A percentile compares a stretch with the other conserved stretches of the same genome.
Conservation (phyloP, 2,113 vertebrate species). For the Zingel zingel region DNA sequence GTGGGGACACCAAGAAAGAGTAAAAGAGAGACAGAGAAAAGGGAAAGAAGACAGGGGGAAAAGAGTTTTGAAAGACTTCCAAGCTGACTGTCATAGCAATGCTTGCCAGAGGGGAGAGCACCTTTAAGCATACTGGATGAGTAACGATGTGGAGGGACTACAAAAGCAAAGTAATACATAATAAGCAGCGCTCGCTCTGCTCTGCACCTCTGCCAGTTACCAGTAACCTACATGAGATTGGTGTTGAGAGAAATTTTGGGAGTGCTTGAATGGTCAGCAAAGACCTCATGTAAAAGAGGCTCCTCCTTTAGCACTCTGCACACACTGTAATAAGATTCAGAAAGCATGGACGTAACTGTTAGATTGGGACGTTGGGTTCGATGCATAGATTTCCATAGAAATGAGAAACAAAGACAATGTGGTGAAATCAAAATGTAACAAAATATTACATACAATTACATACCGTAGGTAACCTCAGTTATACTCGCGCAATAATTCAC, state of each 20-base stretch:
- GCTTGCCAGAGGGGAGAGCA: constrained; percentile 82
- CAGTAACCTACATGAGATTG: constrained; percentile 65
- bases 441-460: constrained; percentile 19
- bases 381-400: constrained; percentile 56
- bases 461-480: background rate
- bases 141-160: constrained; percentile 77
- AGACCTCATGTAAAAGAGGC: constrained; percentile 20
- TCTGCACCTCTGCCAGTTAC: constrained; percentile 63
- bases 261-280: constrained; percentile 56
- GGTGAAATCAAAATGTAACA: constrained; percentile 32
- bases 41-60: constrained; percentile 44
- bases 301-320: constrained; percentile 13
- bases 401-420: constrained; percentile 31
- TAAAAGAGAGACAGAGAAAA: constrained; percentile 54
- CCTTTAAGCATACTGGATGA: constrained; percentile 82
- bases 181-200: constrained; percentile 64
- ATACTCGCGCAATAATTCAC: background rate
- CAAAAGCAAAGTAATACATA: constrained; percentile 80
- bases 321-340: constrained; percentile 43
- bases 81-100: constrained; percentile 76
- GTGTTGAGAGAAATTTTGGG: constrained; percentile 50
- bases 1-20: constrained; percentile 63
- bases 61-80: constrained; percentile 81
- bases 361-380: constrained; percentile 30
- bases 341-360: constrained; percentile 24